Percentiles rank a stretch among this genome's conserved stretches.
phyloP scores from a whole-genome alignment of 2,888 invertebrate genomes.

The Nemotelus pantherinus region DNA sequence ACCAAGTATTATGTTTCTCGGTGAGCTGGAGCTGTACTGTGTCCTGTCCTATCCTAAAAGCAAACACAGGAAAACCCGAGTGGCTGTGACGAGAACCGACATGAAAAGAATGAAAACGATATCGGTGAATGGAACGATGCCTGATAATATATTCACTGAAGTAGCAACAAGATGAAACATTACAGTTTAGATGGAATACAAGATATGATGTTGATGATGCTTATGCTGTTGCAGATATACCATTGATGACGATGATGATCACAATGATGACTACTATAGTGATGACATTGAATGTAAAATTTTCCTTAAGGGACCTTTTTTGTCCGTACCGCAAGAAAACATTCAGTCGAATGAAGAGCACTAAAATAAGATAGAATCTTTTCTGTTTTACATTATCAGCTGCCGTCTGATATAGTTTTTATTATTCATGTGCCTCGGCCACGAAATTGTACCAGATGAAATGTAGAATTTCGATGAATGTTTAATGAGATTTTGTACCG shows the following conservation, averaged over 20 bases:
- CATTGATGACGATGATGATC: conserved; percentile 37
- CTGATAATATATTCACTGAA: neutral
- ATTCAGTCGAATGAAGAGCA: neutral
- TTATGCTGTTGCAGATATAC: conserved; percentile 22
- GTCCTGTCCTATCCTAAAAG: neutral
- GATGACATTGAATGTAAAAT: conserved; percentile 10
- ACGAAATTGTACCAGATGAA: no score
- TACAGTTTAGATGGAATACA: conserved; percentile 20
- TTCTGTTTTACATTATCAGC: neutral
- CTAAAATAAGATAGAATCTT: neutral
- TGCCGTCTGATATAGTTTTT: conserved; percentile 18
- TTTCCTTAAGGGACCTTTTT: conserved; percentile 18
- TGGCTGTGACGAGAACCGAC: neutral
- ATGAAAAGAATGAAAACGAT: neutral
- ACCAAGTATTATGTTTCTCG: conserved; percentile 16
- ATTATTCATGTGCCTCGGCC: neutral
- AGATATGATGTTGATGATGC: conserved; percentile 24
- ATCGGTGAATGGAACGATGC: neutral
- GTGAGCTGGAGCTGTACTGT: neutral
- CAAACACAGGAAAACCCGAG: conserved; percentile 7
- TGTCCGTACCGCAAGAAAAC: neutral
- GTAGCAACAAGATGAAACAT: conserved; percentile 32
- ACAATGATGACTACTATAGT: conserved; percentile 1
- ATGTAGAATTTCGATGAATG: no score
- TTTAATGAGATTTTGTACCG: no score